Evolutionary conservation across 2,888 invertebrate species (phyloP).

Genomic region (Mimas tiliae): DNA sequence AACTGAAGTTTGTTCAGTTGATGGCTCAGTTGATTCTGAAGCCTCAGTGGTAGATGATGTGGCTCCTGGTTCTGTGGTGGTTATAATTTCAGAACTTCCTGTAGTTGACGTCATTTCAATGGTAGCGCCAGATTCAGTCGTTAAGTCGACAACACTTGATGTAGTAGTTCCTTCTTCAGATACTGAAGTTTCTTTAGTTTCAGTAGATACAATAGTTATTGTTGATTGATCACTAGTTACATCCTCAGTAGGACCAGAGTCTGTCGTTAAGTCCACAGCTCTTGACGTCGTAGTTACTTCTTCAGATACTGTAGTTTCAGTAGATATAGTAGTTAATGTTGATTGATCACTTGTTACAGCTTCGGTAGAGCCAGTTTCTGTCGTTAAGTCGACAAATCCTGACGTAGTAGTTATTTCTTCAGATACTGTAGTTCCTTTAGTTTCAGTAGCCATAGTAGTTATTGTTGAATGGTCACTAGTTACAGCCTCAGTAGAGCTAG

Average conservation of each 20-base stretch:
- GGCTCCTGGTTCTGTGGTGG: conserved; percentile 32
- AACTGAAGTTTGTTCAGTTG: conserved; percentile 30
- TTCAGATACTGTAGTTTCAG: conserved; percentile 20
- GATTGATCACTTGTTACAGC: conserved; percentile 33
- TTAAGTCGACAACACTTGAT: neutral
- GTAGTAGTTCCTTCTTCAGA: too few relatives aligned
- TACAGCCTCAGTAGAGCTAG: conserved; percentile 35
- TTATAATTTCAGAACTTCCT: conserved; percentile 30
- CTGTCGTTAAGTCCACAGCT: neutral
- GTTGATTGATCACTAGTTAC: conserved; percentile 33
- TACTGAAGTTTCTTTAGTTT: neutral
- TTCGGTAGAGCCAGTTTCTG: conserved; percentile 34
- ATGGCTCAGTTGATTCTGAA: conserved; percentile 12
- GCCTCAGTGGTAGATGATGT: conserved; percentile 25
- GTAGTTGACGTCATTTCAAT: conserved; percentile 28
- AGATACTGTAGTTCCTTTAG: neutral
- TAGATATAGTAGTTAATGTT: conserved; percentile 31
- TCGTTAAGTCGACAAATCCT: neutral
- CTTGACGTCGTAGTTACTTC: neutral
- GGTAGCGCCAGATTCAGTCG: neutral
- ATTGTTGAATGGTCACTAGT: conserved; percentile 32
- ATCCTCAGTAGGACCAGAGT: conserved; percentile 36
- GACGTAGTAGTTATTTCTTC: neutral
- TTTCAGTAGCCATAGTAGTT: conserved; percentile 31
- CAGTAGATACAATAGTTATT: neutral